Base-by-base conservation (phyloP, 2,797 vertebrate genomes). In the Varecia variegata region DNA sequence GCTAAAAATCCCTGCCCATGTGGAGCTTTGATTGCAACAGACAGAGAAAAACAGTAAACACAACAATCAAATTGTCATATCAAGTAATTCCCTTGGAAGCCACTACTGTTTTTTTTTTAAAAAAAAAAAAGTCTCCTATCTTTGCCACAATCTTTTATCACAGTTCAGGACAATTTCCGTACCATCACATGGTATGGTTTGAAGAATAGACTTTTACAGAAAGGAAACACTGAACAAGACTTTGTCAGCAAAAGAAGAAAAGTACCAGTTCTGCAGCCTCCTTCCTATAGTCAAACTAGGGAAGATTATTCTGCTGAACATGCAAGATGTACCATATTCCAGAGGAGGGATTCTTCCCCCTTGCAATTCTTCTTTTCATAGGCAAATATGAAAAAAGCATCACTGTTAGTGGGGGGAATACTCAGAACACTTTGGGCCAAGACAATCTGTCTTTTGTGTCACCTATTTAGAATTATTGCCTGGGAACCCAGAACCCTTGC, bases 261-360 rank as follows among this genome's bases (percentile, higher is more conserved):
- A 47, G 32, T 3, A 21, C 1, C n/a, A 12, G 9, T 32, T 77
- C 30, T 79, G 7, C 5, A 74, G 14, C 9, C 14, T 45, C 30
- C 15, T n/a, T 58, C 0, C 54, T 74, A 10, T 1, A 73, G 25
- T 18, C 25, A 21, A 14, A 0, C 40, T 43, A 45, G 6, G 25
- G 7, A 20, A 47, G 17, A 2, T 10, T 9, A 2, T 1, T 38
- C 30, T 30, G 32, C 7, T 40, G 18, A 20, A 27, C 1, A 0
- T 81, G 2, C 13, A 71, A 52, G 40, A 38, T 9, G 4, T 4
- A 77, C 12, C 54, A 4, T 47, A 45, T 45, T 30, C n/a, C 27
- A 60, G 45, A 9, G 35, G 3, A 56, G 7, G 12, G 2, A 58
- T 32, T 45, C 23, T 35, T 56, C 32, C 13, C 15, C 40, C n/a